Evolutionary conservation across 2,113 vertebrate genomes (phyloP), one percentile per base, ranked within the genome.

Genomic region (Furnarius figulus): DNA sequence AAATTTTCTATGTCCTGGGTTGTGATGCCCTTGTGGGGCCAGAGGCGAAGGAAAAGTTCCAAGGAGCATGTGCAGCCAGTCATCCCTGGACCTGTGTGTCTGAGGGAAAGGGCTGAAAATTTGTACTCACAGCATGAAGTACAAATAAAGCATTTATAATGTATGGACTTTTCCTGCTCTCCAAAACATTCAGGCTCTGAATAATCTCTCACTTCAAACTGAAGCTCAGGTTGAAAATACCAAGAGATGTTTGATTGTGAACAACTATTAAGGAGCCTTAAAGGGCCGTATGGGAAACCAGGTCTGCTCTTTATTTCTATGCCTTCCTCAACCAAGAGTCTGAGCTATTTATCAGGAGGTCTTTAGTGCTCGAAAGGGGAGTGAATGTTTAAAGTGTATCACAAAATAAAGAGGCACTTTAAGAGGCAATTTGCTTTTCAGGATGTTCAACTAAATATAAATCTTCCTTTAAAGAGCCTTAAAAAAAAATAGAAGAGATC

Each of bases 211-310:
- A 33, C 70, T 95, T 95, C 68, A 92, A 50, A 67, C 77, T 67
- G 42, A 85, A 70, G 67, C 81, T 90, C 42, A 78, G 55, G 71
- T 55, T 93, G 94, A 89, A 96, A 97, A 93, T 82, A 89, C 12
- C 37, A 68, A 66, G 88, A 74, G 62, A 93, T 66, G 83, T 46
- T 84, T 88, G 95, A 93, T 75, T 1, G n/a, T 83, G 86, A 94
- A 67, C 74, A 50, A 14, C 68, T 89, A 82, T 90, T 93, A 91
- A 94, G 70, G 24, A 87, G 58, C 72, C 61, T 94, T 91, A 82
- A 91, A 89, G 28, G 72, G 25, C 46, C 78, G n/a, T 59, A 49
- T 76, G 67, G 83, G 78, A 82, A 93, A 37, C 47, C 0, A 0
- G 35, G 39, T 63, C 74, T 80, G 21, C 40, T 70, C 20, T 82